phyloP scores from a whole-genome alignment of 2,113 vertebrate genomes.

The Chascanopsetta lugubris region DNA sequence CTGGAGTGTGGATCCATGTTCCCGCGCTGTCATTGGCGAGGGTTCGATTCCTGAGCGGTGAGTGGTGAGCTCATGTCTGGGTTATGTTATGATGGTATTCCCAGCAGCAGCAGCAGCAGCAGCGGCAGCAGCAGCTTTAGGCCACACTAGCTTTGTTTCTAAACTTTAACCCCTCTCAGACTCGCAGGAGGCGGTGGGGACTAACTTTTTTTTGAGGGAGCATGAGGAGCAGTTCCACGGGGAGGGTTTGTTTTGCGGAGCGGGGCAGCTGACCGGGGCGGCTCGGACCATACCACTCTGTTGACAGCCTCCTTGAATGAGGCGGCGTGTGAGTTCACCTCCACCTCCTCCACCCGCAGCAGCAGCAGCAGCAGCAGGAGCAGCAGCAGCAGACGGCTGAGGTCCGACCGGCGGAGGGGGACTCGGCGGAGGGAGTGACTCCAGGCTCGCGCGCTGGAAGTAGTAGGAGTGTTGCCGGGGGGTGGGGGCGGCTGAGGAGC shows the following conservation, averaged over 20 bases:
- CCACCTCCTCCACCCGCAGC: not conserved
- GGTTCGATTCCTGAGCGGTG: not conserved
- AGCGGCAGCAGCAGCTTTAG: slow-evolving; percentile 19
- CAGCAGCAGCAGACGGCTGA: slow-evolving; percentile 29
- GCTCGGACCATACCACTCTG: not conserved
- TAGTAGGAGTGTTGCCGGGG: too few relatives aligned
- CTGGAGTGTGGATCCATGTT: too few relatives aligned
- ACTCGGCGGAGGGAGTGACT: slow-evolving; percentile 51
- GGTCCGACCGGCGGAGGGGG: slow-evolving; percentile 59
- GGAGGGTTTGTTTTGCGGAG: slow-evolving; percentile 10
- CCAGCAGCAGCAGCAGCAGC: slow-evolving; percentile 26
- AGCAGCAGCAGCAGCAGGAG: not conserved
- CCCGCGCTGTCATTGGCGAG: not conserved
- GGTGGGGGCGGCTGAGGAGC: slow-evolving; percentile 10
- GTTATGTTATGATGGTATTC: slow-evolving; percentile 23
- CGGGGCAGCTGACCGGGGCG: too few relatives aligned
- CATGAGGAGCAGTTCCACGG: slow-evolving; percentile 48
- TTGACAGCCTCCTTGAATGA: not conserved
- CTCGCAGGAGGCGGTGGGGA: slow-evolving; percentile 12
- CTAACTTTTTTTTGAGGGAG: slow-evolving; percentile 40
- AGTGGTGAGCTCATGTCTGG: slow-evolving; percentile 12
- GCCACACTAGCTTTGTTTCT: slow-evolving; percentile 37
- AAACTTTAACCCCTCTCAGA: slow-evolving; percentile 36
- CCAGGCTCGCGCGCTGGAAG: slow-evolving; percentile 6
- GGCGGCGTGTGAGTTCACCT: not conserved